Evolutionary conservation across 2,888 invertebrate genomes (phyloP).

Genomic region (Eupeodes latifasciatus): DNA sequence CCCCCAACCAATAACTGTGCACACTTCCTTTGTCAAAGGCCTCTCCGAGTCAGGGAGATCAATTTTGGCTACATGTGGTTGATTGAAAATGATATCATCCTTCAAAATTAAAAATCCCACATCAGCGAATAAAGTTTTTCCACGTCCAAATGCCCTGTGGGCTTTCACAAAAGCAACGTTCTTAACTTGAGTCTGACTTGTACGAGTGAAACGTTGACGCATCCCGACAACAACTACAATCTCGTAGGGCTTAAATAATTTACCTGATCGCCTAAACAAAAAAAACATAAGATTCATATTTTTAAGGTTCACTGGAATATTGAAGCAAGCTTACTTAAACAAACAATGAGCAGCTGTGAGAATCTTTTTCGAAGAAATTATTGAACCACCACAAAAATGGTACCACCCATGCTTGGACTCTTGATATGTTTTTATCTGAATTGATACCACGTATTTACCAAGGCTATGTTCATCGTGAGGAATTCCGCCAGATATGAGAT

Average conservation of each 20-base stretch:
- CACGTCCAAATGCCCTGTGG: neutral
- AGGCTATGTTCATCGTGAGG: slow-evolving; percentile 8
- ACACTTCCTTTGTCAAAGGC: neutral
- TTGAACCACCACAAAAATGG: slow-evolving; percentile 56
- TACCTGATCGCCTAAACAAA: neutral
- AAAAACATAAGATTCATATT: neutral
- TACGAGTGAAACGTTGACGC: slow-evolving; percentile 21
- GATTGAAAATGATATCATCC: slow-evolving; percentile 25
- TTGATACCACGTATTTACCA: slow-evolving; percentile 38
- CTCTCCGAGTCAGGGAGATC: neutral
- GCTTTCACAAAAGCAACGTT: neutral
- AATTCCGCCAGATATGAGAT: slow-evolving; percentile 32
- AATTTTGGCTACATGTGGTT: slow-evolving; percentile 7
- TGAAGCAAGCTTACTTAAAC: slow-evolving; percentile 7
- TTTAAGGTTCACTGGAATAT: neutral
- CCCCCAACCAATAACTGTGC: slow-evolving; percentile 56
- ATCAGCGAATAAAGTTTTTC: slow-evolving; percentile 13
- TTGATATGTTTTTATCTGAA: slow-evolving; percentile 24
- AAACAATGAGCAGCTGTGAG: slow-evolving; percentile 63
- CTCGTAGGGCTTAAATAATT: neutral
- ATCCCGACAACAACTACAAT: slow-evolving; percentile 40
- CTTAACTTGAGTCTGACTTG: neutral
- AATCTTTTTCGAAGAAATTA: slow-evolving; percentile 43
- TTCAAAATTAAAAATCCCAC: slow-evolving; percentile 37
- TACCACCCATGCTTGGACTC: slow-evolving; percentile 26